phyloP scores from a whole-genome alignment of 2,113 vertebrate genomes.

The Alexandromys fortis region DNA sequence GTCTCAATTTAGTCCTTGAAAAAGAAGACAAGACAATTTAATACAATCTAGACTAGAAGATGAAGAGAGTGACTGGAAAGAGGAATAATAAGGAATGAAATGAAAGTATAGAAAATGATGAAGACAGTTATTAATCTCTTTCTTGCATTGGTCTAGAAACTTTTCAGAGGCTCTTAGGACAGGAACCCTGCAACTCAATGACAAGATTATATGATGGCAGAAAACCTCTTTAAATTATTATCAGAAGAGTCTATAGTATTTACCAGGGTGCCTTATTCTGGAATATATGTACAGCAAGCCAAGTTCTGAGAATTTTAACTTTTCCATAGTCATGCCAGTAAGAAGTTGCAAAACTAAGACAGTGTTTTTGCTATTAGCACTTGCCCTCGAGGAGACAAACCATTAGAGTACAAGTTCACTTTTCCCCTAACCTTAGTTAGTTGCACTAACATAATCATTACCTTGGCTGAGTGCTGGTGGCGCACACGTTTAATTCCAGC shows the following conservation, averaged over 20 bases:
- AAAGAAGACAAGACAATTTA: constrained; percentile 15
- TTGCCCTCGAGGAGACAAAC: neutral
- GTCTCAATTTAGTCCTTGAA: neutral
- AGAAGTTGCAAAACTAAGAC: neutral
- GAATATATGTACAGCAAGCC: neutral
- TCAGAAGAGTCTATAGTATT: neutral
- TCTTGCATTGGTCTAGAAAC: neutral
- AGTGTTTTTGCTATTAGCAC: neutral
- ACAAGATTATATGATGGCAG: neutral
- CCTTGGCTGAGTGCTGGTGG: no score
- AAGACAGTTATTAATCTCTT: constrained; percentile 5
- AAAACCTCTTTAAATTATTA: constrained; percentile 36
- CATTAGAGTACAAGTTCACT: neutral
- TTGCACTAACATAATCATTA: neutral
- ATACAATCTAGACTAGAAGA: neutral
- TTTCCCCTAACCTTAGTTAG: neutral
- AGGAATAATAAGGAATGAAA: constrained; percentile 17
- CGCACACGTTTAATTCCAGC: no score
- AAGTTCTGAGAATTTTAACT: constrained; percentile 25
- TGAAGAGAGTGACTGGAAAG: neutral
- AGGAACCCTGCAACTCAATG: constrained; percentile 51
- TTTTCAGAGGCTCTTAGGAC: neutral
- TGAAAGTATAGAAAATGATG: constrained; percentile 7
- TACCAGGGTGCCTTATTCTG: neutral
- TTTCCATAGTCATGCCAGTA: neutral